Evolutionary conservation across 2,797 vertebrate species (phyloP), one percentile per base, ranked within the genome.

Genomic region (Muscicapa comitata): DNA sequence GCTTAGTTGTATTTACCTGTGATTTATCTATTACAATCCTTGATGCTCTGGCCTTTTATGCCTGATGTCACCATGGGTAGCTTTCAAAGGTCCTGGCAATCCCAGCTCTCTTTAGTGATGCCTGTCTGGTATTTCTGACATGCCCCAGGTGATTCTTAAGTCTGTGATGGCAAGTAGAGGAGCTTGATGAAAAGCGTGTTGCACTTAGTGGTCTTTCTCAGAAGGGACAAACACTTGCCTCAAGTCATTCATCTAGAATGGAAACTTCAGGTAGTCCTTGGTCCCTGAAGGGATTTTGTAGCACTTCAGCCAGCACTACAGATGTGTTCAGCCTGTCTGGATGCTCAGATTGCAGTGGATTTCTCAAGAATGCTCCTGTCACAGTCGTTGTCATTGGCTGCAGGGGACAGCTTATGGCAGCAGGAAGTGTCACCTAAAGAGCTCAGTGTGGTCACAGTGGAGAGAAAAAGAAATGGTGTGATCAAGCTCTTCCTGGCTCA

Each of bases 121-220:
- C 19, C 1, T 3, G 14, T 21, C 54, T 74, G 35, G 37, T 28
- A 13, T 29, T 67, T 18, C 59, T 76, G 67, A 42, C 0, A 0
- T 12, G 13, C 35, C 47, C 6, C 35, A 28, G 14, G 40, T n/a
- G 31, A 37, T 17, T 43, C 45, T 26, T 29, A 35, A 23, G 8
- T 40, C 24, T 19, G 28, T n/a, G 48, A 45, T 15, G 28, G 48
- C 45, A 70, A 45, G 11, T 17, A 11, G 62, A 86, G 43, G 31
- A 65, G 31, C n/a, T 29, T 48, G 42, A 17, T 42, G 38, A 72
- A 43, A 83, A 83, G 24, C 10, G 50, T 78, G 15, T 43, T 68
- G 55, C 29, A 25, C 12, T 59, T 51, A 16, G 5, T 10, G 20
- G 23, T 5, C 31, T 58, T 62, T 72, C 59, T 40, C 23, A 82